A percentile compares a stretch with the other conserved stretches of the same genome.
These are phyloP conservation scores for Pogonomyrmex californicus DNA, from an alignment of 1,140 invertebrate genomes.

Conservation along the genomic window DNA sequence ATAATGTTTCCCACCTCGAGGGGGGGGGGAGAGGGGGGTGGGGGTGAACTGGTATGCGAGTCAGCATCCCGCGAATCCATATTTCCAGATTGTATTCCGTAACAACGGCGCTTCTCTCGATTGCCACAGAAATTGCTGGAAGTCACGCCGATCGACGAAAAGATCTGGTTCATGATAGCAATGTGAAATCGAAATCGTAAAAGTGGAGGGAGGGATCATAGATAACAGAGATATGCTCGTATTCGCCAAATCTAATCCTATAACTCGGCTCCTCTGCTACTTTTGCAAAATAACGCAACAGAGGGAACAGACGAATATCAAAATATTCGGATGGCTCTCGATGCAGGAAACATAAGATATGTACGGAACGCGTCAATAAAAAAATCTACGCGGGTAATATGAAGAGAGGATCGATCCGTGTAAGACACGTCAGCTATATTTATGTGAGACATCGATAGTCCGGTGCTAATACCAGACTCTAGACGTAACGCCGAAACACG, in stretches of 20 bases:
- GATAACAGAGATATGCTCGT: conserved; percentile 35
- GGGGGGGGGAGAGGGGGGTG: too few species aligned
- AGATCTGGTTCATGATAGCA: conserved; percentile 18
- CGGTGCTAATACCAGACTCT: background rate
- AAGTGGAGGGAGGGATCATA: conserved; percentile 53
- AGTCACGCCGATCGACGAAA: conserved; percentile 55
- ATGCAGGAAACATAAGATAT: background rate
- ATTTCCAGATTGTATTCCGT: conserved; percentile 65
- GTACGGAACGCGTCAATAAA: background rate
- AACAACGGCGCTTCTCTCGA: conserved; percentile 7
- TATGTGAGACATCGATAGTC: conserved; percentile 10
- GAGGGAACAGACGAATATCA: background rate
- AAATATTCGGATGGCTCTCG: background rate
- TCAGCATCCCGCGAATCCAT: conserved; percentile 64
- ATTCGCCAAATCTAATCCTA: conserved; percentile 52
- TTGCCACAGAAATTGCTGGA: conserved; percentile 10
- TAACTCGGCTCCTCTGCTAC: conserved; percentile 16
- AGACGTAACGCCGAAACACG: background rate
- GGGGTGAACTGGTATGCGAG: background rate
- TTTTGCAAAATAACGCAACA: background rate
- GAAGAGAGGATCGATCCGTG: background rate
- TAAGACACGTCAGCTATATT: conserved; percentile 9
- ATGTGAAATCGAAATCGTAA: conserved; percentile 60
- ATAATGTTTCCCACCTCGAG: conserved; percentile 20
- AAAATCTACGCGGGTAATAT: background rate